Conservation (phyloP, 2,113 vertebrate genomes). For the Pseudorhombus dupliciocellatus region DNA sequence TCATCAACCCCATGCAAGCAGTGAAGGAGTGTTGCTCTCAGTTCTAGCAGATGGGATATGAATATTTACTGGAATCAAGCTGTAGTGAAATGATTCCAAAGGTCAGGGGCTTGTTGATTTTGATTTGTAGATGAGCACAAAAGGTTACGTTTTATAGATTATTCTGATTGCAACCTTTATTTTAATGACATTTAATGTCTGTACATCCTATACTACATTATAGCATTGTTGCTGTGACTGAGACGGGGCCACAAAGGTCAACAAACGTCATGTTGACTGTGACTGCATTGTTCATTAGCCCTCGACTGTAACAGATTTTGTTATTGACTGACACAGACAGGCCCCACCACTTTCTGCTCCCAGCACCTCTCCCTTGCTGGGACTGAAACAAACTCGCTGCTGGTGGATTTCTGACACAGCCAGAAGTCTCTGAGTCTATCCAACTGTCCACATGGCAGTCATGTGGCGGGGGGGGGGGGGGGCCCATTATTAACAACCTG, state of each 20-base stretch:
- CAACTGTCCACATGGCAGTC: conserved; percentile 28
- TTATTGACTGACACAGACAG: conserved; percentile 10
- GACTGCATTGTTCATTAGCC: no score
- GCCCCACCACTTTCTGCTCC: conserved; percentile 11
- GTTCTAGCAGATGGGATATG: no score
- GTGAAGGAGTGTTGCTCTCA: no score
- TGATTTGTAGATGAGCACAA: background rate
- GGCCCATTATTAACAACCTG: conserved; percentile 66
- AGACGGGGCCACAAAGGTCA: background rate
- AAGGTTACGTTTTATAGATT: background rate
- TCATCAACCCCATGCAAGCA: no score
- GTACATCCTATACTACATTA: background rate
- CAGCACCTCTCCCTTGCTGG: background rate
- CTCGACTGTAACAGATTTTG: no score
- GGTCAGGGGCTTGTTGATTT: background rate
- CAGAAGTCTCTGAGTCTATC: conserved; percentile 21
- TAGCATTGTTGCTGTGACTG: background rate
- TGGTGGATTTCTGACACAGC: conserved; percentile 23
- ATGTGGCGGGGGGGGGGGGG: conserved; percentile 1
- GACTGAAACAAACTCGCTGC: conserved; percentile 13
- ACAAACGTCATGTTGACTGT: conserved; percentile 2
- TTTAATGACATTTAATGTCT: conserved; percentile 2
- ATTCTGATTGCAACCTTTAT: background rate
- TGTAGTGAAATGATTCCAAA: no score
- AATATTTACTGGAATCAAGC: no score